A percentile compares a stretch with the other conserved stretches of the same genome.
Evolutionary conservation across 2,888 invertebrate genomes (phyloP).

Genomic region (Tipula confusa): DNA sequence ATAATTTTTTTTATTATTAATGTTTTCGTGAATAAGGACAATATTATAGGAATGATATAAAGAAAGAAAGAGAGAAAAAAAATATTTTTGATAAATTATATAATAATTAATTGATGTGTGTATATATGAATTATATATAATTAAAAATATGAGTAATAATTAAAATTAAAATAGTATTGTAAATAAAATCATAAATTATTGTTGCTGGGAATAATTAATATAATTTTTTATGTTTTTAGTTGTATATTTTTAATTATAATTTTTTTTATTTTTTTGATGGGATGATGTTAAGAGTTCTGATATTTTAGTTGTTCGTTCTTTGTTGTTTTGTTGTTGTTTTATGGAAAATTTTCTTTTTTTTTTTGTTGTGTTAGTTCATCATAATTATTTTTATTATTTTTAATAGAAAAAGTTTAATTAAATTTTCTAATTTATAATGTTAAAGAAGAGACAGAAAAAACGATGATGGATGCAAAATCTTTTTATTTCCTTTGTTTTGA

Average conservation of each 20-base stretch:
- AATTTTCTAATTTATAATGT: not conserved
- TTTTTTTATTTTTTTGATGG: not conserved
- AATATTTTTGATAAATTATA: constrained; percentile 6
- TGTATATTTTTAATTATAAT: not conserved
- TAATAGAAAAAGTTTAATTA: constrained; percentile 3
- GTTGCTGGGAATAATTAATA: not conserved
- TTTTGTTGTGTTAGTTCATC: not conserved
- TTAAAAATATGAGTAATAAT: not conserved
- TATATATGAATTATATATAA: too few species aligned
- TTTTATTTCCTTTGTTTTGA: not conserved
- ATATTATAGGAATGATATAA: not conserved
- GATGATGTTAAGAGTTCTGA: not conserved
- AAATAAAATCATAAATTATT: constrained; percentile 8
- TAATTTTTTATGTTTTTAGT: not conserved
- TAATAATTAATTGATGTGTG: not conserved
- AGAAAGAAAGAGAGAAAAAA: not conserved
- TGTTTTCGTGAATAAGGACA: not conserved
- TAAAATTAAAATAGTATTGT: not conserved
- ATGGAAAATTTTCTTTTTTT: not conserved
- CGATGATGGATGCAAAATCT: not conserved
- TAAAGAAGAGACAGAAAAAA: not conserved
- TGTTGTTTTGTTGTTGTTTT: not conserved
- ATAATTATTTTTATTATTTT: not conserved
- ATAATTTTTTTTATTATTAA: not conserved
- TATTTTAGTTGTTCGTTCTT: not conserved